Conservation (phyloP, 2,797 vertebrate genomes). For the Xenentodon cancila region DNA sequence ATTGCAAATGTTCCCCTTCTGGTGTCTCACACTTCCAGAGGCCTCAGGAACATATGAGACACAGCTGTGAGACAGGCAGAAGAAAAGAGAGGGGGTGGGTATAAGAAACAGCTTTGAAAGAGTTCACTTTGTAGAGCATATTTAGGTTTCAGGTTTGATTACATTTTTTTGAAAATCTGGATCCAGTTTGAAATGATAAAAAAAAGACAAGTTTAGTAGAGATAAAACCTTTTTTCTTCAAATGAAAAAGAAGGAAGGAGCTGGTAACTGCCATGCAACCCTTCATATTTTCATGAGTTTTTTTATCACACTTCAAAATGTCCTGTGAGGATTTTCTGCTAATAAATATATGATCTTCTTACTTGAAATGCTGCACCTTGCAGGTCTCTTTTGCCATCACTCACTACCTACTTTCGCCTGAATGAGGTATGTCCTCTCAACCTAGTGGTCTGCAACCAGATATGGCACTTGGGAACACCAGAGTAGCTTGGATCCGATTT, state of each 20-base stretch:
- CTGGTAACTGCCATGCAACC: slow-evolving; percentile 4
- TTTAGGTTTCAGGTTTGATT: slow-evolving; percentile 38
- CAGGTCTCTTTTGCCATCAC: slow-evolving; percentile 41
- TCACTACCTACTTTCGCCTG: slow-evolving; percentile 49
- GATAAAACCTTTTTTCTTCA: background rate
- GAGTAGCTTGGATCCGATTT: slow-evolving; percentile 62
- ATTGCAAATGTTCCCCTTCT: slow-evolving; percentile 80
- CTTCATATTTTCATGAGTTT: background rate
- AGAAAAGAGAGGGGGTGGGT: slow-evolving; percentile 60
- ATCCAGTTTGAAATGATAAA: background rate
- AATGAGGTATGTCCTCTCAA: slow-evolving; percentile 43
- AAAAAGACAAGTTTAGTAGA: background rate
- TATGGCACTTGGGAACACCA: slow-evolving; percentile 51
- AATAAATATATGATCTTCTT: slow-evolving; percentile 5
- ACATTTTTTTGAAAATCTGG: slow-evolving; percentile 27
- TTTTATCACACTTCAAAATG: background rate
- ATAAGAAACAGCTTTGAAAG: slow-evolving; percentile 57
- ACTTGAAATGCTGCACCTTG: slow-evolving; percentile 45
- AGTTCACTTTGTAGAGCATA: slow-evolving; percentile 52
- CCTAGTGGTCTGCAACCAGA: slow-evolving; percentile 32
- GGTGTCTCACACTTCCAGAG: slow-evolving; percentile 78
- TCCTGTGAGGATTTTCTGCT: slow-evolving; percentile 3
- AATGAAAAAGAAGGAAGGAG: background rate
- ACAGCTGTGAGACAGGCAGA: slow-evolving; percentile 78
- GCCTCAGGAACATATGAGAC: slow-evolving; percentile 82